Base-by-base conservation (phyloP, 2,888 invertebrate genomes). In the Agrotis segetum region DNA sequence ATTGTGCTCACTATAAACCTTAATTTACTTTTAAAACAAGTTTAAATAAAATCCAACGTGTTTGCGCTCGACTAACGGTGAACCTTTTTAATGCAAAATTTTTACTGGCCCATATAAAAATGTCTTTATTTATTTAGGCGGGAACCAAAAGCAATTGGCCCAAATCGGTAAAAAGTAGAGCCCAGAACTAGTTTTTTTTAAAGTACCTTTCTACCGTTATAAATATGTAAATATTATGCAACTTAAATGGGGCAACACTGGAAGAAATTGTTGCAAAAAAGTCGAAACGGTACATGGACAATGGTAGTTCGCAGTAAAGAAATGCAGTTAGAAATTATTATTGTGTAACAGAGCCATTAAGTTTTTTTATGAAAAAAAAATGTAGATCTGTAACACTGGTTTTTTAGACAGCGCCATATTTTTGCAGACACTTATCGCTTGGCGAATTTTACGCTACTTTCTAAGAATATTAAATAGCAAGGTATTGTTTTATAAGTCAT, bases 101-200 rank as follows among this genome's bases (percentile, higher is more conserved):
- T 85, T 87, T 88, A 87, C 71, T 76, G 72, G 70, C 77, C 86
- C 82, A 87, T 89, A 93, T 93, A 91, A 92, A 93, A 92, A 93
- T 95, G 81, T 94, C 94, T 94, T 92, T 93, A 93, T 93, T 94
- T 93, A 91, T 90, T 87, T 89, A 88, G 88, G 91, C 87, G 89
- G 90, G 88, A 90, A 88, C 78, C 82, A 82, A 87, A 89, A 88
- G 83, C 84, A 84, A 88, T 89, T 92, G 93, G 92, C 86, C 92
- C 86, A 90, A 89, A 93, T 93, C 89, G 88, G 91, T 95, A 96
- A 96, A 95, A 96, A 96, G 92, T 95, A 89, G 94, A 94, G 66
- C 94, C 90, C 92, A 86, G 90, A 93, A 89, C 85, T 92, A 92
- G 89, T 87, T 84, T 90, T 91, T 77, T 93, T 91, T 85, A 79